phyloP scores from a whole-genome alignment of 2,113 vertebrate species.

The Sisor rabdophorus region DNA sequence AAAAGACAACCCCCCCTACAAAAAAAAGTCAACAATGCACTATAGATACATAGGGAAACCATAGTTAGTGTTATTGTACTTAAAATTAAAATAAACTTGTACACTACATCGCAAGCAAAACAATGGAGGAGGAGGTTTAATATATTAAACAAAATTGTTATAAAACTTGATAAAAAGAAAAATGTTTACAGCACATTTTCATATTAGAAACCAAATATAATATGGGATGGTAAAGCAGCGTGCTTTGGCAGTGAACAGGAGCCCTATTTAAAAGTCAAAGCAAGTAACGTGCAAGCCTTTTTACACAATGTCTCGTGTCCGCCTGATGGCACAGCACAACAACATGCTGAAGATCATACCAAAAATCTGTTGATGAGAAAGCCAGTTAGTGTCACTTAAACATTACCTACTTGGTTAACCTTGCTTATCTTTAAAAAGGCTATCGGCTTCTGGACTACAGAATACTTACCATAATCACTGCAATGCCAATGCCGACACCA shows the following conservation, averaged over 20 bases:
- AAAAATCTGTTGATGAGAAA: conserved; percentile 74
- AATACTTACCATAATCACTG: conserved; percentile 83
- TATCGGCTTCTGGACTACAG: neutral
- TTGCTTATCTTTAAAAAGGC: neutral
- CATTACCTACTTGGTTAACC: neutral
- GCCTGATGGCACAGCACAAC: conserved; percentile 87
- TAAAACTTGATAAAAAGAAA: neutral
- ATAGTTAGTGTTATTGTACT: neutral
- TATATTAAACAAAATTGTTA: neutral
- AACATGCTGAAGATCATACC: conserved; percentile 98
- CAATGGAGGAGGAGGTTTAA: neutral
- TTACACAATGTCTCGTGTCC: conserved; percentile 80
- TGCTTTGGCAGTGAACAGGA: neutral
- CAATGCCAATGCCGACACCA: conserved; percentile 87
- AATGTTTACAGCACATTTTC: no score
- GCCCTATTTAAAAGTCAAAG: conserved; percentile 17
- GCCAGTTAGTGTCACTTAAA: neutral
- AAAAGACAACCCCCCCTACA: no score
- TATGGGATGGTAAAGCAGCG: neutral
- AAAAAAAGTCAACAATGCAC: neutral
- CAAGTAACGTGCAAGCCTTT: neutral
- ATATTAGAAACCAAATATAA: conserved; percentile 1
- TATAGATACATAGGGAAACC: neutral
- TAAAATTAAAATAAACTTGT: neutral
- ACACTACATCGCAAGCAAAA: neutral